Percentiles rank a stretch among this genome's conserved stretches.
phyloP scores from a whole-genome alignment of 2,113 vertebrate species.

The Periophthalmus modestus region DNA sequence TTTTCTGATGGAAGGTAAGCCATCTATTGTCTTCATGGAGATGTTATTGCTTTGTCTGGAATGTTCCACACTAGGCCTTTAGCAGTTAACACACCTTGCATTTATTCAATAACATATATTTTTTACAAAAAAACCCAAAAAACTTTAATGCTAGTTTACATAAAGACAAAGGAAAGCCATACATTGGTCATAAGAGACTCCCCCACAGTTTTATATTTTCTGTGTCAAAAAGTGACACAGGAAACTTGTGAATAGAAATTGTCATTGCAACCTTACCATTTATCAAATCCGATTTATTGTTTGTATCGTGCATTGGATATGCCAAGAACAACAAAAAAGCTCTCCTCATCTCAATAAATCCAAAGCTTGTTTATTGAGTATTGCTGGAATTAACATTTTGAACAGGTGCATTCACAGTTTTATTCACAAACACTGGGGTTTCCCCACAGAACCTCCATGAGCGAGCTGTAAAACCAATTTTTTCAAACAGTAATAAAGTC shows the following conservation, averaged over 20 bases:
- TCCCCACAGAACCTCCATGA: conserved; percentile 29
- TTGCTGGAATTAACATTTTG: conserved; percentile 32
- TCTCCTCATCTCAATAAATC: conserved; percentile 7
- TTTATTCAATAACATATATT: too few relatives aligned
- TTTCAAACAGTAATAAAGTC: conserved; percentile 31
- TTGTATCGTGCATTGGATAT: conserved; percentile 20
- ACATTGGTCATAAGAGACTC: too few relatives aligned
- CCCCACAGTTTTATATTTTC: too few relatives aligned
- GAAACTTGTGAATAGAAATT: background rate
- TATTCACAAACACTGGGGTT: conserved; percentile 35
- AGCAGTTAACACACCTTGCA: too few relatives aligned
- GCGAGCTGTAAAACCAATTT: conserved; percentile 26
- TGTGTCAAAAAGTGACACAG: too few relatives aligned
- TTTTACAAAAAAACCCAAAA: too few relatives aligned
- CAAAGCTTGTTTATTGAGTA: conserved; percentile 16
- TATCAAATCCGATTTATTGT: background rate
- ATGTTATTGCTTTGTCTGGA: too few relatives aligned
- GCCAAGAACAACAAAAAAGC: conserved; percentile 23
- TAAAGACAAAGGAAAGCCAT: too few relatives aligned
- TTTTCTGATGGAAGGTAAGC: too few relatives aligned
- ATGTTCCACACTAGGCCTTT: too few relatives aligned
- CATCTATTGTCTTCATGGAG: too few relatives aligned
- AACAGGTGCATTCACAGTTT: conserved; percentile 23
- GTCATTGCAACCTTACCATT: background rate
- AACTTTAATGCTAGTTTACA: too few relatives aligned